Percentiles rank a stretch among this genome's conserved stretches.
Evolutionary conservation across 2,888 invertebrate species (phyloP).

Genomic region (Hedya salicella): DNA sequence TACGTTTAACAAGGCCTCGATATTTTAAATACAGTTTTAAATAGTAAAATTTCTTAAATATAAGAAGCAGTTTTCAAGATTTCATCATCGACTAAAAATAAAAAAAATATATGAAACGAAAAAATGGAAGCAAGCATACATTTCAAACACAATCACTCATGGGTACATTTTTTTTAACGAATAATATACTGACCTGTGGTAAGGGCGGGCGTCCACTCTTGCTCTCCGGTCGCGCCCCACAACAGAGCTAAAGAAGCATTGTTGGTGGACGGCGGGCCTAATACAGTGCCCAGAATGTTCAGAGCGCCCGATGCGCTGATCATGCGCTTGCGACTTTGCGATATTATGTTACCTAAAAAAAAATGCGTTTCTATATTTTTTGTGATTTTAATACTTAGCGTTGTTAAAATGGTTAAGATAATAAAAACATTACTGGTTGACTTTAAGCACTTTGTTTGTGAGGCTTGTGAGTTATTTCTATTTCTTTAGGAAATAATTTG

Average conservation of each 20-base stretch:
- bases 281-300: constrained; percentile 52
- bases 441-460: too few species aligned
- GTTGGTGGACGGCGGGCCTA: constrained; percentile 70
- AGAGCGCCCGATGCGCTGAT: constrained; percentile 72
- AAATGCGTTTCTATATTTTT: background rate
- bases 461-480: too few species aligned
- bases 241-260: constrained; percentile 87
- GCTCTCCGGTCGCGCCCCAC: constrained; percentile 98
- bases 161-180: background rate
- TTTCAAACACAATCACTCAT: constrained; percentile 16
- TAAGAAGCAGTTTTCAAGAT: background rate
- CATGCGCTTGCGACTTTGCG: constrained; percentile 70
- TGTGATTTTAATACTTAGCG: too few species aligned
- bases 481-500: too few species aligned
- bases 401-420: too few species aligned
- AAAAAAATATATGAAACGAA: constrained; percentile 3
- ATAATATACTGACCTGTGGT: constrained; percentile 90
- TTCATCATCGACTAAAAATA: background rate
- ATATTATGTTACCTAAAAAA: constrained; percentile 69
- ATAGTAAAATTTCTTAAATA: background rate
- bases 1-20: background rate
- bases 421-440: too few species aligned
- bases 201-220: constrained; percentile 98
- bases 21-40: background rate
- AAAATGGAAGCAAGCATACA: constrained; percentile 23